These are phyloP conservation scores for Sarcophaga bullata DNA, from an alignment of 1,140 invertebrate species.

Conservation along the genomic window DNA sequence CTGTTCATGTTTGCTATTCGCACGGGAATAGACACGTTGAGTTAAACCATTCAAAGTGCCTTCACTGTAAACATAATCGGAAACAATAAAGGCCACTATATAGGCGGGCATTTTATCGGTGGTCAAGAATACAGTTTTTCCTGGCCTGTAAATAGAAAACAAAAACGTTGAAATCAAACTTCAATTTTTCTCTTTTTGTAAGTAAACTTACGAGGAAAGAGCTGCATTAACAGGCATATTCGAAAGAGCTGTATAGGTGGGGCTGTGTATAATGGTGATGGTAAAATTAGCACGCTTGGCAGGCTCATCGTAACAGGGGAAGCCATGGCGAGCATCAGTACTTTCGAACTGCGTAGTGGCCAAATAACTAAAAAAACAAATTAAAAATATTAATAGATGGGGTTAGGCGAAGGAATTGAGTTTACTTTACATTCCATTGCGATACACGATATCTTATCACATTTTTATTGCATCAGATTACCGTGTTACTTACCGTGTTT, in stretches of 20 bases:
- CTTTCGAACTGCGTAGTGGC: slow-evolving; percentile 84
- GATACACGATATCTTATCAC: too few species aligned
- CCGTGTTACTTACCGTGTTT: slow-evolving; percentile 49
- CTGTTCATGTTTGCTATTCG: slow-evolving; percentile 56
- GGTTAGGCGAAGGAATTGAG: background rate
- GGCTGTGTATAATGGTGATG: slow-evolving; percentile 72
- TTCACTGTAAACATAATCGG: slow-evolving; percentile 68
- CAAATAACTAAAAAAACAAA: slow-evolving; percentile 69
- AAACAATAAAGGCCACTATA: slow-evolving; percentile 62
- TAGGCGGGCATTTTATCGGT: slow-evolving; percentile 56
- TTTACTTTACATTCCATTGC: background rate
- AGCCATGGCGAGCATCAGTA: slow-evolving; percentile 81
- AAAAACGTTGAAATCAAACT: background rate
- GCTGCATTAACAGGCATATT: slow-evolving; percentile 74
- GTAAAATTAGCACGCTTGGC: slow-evolving; percentile 81
- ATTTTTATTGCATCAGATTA: background rate
- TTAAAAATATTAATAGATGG: background rate
- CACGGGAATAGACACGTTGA: slow-evolving; percentile 59
- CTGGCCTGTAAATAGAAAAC: slow-evolving; percentile 45
- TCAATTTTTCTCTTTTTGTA: background rate
- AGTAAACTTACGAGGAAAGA: slow-evolving; percentile 45
- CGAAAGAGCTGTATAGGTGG: slow-evolving; percentile 73
- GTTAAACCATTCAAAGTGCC: slow-evolving; percentile 58
- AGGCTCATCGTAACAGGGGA: slow-evolving; percentile 93
- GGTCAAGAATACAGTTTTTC: slow-evolving; percentile 53